Evolutionary conservation across 2,797 vertebrate species (phyloP).

Genomic region (Poeciliopsis presidionis): DNA sequence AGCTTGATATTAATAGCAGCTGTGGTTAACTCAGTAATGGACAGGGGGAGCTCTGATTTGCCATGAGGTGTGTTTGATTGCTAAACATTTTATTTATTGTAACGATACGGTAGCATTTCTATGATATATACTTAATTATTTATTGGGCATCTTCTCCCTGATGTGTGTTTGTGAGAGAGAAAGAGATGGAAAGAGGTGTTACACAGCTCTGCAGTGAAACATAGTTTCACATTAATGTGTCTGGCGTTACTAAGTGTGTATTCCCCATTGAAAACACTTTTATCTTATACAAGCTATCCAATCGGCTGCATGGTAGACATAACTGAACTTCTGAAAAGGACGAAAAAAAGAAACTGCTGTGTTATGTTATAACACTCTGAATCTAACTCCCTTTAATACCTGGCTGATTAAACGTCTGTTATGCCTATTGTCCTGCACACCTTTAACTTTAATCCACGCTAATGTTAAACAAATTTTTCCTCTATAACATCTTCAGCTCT

Average conservation of each 20-base stretch:
- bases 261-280: not conserved
- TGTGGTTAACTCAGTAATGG: too few species aligned
- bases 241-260: not conserved
- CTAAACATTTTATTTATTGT: not conserved
- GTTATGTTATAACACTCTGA: not conserved
- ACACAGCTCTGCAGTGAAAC: not conserved
- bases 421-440: not conserved
- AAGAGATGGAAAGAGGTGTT: not conserved
- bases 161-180: not conserved
- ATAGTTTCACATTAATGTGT: not conserved
- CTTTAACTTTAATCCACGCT: not conserved
- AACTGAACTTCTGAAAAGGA: not conserved
- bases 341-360: not conserved
- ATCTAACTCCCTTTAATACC: not conserved
- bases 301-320: not conserved
- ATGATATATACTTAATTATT: not conserved
- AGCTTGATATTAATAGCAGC: not conserved
- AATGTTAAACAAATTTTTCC: not conserved
- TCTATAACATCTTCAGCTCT: not conserved
- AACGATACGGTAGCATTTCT: not conserved
- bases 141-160: not conserved
- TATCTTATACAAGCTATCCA: not conserved
- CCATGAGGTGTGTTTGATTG: not conserved
- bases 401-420: not conserved
- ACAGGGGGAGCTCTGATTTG: not conserved